A percentile compares a stretch with the other conserved stretches of the same genome.
phyloP scores from a whole-genome alignment of 2,113 vertebrate genomes.

The Antennarius striatus region DNA sequence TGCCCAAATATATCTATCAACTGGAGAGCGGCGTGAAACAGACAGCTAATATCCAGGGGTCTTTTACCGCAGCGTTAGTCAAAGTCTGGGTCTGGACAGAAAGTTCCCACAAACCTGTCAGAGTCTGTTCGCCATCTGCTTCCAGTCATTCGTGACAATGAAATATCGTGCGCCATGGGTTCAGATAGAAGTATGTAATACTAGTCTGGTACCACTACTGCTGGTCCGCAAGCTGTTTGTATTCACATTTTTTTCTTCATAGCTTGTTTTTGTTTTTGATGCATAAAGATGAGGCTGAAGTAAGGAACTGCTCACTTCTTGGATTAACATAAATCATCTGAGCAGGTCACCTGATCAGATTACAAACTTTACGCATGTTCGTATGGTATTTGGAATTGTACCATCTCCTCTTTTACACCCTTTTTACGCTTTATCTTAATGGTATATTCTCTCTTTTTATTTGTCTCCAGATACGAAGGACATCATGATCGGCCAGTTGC shows the following conservation, averaged over 20 bases:
- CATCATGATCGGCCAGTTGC: too few relatives aligned
- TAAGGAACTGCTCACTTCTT: too few relatives aligned
- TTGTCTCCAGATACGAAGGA: too few relatives aligned
- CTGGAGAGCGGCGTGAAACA: conserved; percentile 44
- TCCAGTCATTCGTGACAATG: conserved; percentile 31
- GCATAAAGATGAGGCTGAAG: too few relatives aligned
- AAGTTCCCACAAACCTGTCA: conserved; percentile 49
- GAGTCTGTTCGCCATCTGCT: conserved; percentile 36
- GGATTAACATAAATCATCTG: too few relatives aligned
- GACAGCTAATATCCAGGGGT: conserved; percentile 62
- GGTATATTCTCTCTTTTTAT: too few relatives aligned
- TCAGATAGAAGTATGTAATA: conserved; percentile 1
- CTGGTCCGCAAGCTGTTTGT: neutral
- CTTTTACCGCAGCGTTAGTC: conserved; percentile 51
- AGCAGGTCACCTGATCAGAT: too few relatives aligned
- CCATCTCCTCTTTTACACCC: too few relatives aligned
- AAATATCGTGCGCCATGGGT: conserved; percentile 20
- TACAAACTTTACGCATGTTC: too few relatives aligned
- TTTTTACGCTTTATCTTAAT: too few relatives aligned
- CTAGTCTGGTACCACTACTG: neutral
- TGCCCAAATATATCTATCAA: conserved; percentile 52
- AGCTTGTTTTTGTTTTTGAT: too few relatives aligned
- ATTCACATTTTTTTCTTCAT: neutral
- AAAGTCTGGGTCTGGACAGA: conserved; percentile 44
- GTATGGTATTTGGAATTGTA: too few relatives aligned